phyloP scores from a whole-genome alignment of 2,888 invertebrate genomes.

The Meta bourneti region DNA sequence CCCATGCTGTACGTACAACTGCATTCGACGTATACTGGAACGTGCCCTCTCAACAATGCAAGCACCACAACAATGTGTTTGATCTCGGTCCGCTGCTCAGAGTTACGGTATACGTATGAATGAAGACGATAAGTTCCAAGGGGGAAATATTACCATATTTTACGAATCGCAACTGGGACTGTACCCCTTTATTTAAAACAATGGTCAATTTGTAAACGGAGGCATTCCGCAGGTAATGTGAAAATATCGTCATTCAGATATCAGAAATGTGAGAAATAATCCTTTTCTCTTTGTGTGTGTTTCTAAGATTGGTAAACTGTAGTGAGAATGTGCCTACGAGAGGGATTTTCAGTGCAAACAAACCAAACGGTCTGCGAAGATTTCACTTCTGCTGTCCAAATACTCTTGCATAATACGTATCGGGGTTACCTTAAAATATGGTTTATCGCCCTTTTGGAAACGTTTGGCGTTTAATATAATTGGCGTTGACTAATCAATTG shows the following conservation, averaged over 20 bases:
- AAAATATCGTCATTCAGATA: neutral
- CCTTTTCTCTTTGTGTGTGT: too few relatives aligned
- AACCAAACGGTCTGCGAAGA: too few relatives aligned
- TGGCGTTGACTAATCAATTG: too few relatives aligned
- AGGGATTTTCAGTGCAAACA: too few relatives aligned
- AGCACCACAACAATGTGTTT: conserved; percentile 12
- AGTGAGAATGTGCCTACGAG: too few relatives aligned
- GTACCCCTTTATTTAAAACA: conserved; percentile 78
- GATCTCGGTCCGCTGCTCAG: conserved; percentile 77
- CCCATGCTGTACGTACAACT: neutral
- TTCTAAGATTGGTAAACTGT: too few relatives aligned
- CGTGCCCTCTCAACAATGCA: conserved; percentile 44
- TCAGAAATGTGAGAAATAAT: too few relatives aligned
- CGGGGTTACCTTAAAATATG: too few relatives aligned
- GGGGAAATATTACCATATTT: conserved; percentile 86
- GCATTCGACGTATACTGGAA: conserved; percentile 57
- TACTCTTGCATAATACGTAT: too few relatives aligned
- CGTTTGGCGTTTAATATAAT: too few relatives aligned
- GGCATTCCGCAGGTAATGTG: conserved; percentile 87
- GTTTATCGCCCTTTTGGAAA: too few relatives aligned
- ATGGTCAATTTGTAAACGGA: conserved; percentile 83
- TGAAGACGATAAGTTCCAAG: conserved; percentile 85
- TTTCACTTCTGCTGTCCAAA: too few relatives aligned
- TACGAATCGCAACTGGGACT: conserved; percentile 86
- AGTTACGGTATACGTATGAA: conserved; percentile 86